Evolutionary conservation across 2,797 vertebrate genomes (phyloP).

Genomic region (Coilia nasus): DNA sequence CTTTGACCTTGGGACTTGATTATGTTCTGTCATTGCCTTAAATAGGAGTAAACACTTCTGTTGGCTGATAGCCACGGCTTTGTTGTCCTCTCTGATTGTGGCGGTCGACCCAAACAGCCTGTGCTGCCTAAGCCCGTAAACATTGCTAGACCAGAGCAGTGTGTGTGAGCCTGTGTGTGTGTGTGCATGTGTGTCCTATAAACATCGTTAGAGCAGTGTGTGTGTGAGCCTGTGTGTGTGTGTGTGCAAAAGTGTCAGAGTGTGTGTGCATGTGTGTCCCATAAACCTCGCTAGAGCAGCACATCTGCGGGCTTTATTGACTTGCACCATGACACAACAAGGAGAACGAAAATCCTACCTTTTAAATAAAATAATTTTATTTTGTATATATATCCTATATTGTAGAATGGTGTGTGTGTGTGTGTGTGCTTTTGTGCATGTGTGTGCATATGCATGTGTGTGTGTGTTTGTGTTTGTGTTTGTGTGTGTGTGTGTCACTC

Average conservation of each 20-base stretch:
- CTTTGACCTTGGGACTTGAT: constrained; percentile 59
- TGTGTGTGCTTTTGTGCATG: too few species aligned
- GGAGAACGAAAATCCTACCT: not conserved
- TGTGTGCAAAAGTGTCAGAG: too few species aligned
- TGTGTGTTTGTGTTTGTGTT: too few species aligned
- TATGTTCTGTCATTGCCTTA: constrained; percentile 61
- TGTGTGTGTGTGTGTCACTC: too few species aligned
- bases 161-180: too few species aligned
- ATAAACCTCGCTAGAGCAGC: not conserved
- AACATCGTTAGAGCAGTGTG: too few species aligned
- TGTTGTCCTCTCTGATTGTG: constrained; percentile 35
- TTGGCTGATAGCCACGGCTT: constrained; percentile 45
- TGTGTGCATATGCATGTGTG: too few species aligned
- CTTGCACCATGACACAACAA: constrained; percentile 1
- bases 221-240: too few species aligned
- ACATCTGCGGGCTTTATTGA: constrained; percentile 37
- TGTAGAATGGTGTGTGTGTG: not conserved
- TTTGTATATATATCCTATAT: too few species aligned
- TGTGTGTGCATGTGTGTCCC: too few species aligned
- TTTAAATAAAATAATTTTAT: not conserved
- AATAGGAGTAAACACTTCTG: constrained; percentile 52
- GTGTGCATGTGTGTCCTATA: too few species aligned
- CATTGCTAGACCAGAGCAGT: not conserved
- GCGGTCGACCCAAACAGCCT: constrained; percentile 30
- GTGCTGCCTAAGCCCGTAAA: constrained; percentile 35